Percentiles rank a stretch among this genome's conserved stretches.
phyloP scores from a whole-genome alignment of 2,888 invertebrate species.

The Lithophane socia region DNA sequence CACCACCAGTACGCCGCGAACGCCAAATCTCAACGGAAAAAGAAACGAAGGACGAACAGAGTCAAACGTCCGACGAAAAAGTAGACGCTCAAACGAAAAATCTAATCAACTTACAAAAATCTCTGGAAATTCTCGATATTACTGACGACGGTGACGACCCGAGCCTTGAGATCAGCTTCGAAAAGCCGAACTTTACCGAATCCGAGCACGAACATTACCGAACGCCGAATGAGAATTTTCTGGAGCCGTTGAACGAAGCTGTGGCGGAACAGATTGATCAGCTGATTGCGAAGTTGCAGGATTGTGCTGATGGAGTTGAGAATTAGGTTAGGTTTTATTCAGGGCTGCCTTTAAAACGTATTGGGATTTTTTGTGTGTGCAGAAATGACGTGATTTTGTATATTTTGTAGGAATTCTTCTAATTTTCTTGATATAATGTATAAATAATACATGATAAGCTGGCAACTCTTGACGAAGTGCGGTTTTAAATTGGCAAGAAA shows the following conservation, averaged over 20 bases:
- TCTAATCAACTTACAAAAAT: conserved; percentile 76
- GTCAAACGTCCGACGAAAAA: conserved; percentile 15
- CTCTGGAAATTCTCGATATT: conserved; percentile 81
- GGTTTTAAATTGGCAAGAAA: neutral
- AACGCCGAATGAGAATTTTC: conserved; percentile 82
- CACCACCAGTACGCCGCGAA: conserved; percentile 44
- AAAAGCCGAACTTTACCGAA: conserved; percentile 79
- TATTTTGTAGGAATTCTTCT: neutral
- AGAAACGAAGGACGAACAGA: conserved; percentile 69
- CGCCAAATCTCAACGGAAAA: conserved; percentile 56
- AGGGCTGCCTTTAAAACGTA: conserved; percentile 15
- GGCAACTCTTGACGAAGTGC: neutral
- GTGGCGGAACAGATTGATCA: conserved; percentile 85
- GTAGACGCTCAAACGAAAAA: conserved; percentile 74
- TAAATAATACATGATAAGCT: no score
- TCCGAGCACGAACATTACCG: conserved; percentile 81
- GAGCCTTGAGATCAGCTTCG: conserved; percentile 81
- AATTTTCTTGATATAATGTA: no score
- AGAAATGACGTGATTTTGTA: neutral
- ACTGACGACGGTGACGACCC: conserved; percentile 72
- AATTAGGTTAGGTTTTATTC: conserved; percentile 71
- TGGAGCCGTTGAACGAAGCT: conserved; percentile 83
- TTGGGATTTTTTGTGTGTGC: neutral
- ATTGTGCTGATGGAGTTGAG: conserved; percentile 74
- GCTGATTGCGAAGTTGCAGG: conserved; percentile 82